These are phyloP conservation scores for Cremastinae sp. DNA, from an alignment of 2,888 invertebrate genomes.

Conservation along the genomic window DNA sequence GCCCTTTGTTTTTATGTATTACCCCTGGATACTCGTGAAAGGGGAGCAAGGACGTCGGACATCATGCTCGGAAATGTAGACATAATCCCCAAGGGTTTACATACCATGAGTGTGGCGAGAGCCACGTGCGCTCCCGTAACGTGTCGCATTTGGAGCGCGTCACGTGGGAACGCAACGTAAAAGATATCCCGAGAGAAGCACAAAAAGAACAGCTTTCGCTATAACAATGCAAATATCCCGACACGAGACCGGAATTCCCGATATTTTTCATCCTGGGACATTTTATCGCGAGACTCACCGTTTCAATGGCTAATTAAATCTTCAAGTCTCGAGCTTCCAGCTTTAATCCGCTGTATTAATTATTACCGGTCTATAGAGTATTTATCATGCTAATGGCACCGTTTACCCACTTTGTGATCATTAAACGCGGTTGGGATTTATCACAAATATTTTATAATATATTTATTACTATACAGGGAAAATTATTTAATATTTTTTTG, in stretches of 20 bases:
- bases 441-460: too few species aligned
- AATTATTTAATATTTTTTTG: too few species aligned
- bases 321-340: too few species aligned
- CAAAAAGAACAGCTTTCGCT: neutral
- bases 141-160: slow-evolving; percentile 32
- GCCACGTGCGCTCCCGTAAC: slow-evolving; percentile 19
- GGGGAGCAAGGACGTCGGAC: neutral
- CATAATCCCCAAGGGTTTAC: slow-evolving; percentile 35
- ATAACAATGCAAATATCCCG: neutral
- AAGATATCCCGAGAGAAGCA: slow-evolving; percentile 8
- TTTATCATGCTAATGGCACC: neutral
- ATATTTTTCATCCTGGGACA: too few species aligned
- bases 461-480: too few species aligned
- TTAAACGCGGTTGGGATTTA: too few species aligned
- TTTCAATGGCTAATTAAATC: too few species aligned
- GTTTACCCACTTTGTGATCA: too few species aligned
- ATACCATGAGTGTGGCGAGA: slow-evolving; percentile 12
- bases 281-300: too few species aligned
- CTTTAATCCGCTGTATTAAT: too few species aligned
- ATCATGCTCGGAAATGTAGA: slow-evolving; percentile 9
- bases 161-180: slow-evolving; percentile 33
- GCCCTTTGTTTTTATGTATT: too few species aligned
- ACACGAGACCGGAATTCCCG: neutral
- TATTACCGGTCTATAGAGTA: neutral
- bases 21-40: too few species aligned